phyloP scores from a whole-genome alignment of 2,113 vertebrate genomes.

The Eurystomus gularis region DNA sequence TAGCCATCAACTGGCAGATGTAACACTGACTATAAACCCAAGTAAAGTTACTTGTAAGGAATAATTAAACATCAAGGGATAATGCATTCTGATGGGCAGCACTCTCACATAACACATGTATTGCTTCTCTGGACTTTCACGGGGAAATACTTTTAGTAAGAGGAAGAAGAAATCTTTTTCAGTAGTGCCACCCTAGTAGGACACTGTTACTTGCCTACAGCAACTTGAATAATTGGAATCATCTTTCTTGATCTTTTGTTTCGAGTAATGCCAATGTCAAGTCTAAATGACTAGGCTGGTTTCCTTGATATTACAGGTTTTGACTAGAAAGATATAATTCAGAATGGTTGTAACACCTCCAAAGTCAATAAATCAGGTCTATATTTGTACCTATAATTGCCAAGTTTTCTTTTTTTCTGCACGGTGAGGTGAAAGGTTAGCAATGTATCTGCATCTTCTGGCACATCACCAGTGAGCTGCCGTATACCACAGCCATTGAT shows the following conservation, averaged over 20 bases:
- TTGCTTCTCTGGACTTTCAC: background rate
- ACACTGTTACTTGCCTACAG: background rate
- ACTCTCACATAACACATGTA: background rate
- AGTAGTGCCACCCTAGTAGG: background rate
- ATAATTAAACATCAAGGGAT: conserved; percentile 9
- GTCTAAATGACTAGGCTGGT: background rate
- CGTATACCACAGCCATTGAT: background rate
- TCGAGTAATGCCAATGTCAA: background rate
- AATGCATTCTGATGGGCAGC: background rate
- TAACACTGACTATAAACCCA: background rate
- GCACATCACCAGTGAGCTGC: background rate
- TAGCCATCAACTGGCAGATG: conserved; percentile 35
- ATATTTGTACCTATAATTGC: background rate
- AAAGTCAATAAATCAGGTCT: background rate
- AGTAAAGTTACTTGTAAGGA: background rate
- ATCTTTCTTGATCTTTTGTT: background rate
- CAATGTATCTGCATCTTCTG: background rate
- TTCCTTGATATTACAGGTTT: background rate
- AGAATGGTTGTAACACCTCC: background rate
- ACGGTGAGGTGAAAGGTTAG: background rate
- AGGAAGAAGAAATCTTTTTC: background rate
- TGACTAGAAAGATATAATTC: background rate
- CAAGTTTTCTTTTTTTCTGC: background rate
- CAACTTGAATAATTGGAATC: background rate
- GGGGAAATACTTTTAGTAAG: background rate